Evolutionary conservation across 2,888 invertebrate species (phyloP), one percentile per base, ranked within the genome.

Genomic region (Lottia gigantea): DNA sequence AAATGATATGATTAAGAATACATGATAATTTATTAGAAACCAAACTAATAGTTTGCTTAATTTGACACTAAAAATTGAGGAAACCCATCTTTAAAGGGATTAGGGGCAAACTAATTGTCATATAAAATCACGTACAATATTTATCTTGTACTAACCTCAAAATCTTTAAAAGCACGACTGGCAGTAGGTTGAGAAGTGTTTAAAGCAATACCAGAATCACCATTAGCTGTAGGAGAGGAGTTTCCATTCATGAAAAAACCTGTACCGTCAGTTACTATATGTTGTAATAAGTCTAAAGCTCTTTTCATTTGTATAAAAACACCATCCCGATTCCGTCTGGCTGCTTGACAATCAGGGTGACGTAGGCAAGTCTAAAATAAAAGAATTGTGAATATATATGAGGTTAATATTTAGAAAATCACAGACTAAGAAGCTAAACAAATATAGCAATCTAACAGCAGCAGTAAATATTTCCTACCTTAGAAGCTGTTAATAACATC

Each of bases 251-350:
- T 71, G 8, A 72, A 71, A 62, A 73, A 62, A 46, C 64, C 64
- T 62, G 97, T 94, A n/a, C 97, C 97, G 89, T 98, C 98, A 84
- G 97, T 95, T 64, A 98, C 96, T 73, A 98, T 97, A 89, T 95
- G 96, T 90, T 98, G 97, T 81, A 99, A 96, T 78, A 98, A 92
- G 90, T 98, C 97, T 93, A 98, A 95, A 31, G 98, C 97, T 76
- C 96, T 92, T 74, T 97, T 91, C 95, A 98, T 98, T 90, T 97
- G 97, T 14, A 79, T 72, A 91, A 98, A 98, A 64, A 99, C 97
- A 0, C 97, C 97, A 89, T 98, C 98, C 12, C 98, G 92, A 89
- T 97, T 98, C 89, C 97, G 96, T 77, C 95, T 92, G 0, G 98
- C 96, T 69, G 95, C 93, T 66, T 94, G 93, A 88, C 96, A 95